Percentiles rank a stretch among this genome's conserved stretches.
Conservation (phyloP, 2,888 invertebrate species). For the Anodontia alba region DNA sequence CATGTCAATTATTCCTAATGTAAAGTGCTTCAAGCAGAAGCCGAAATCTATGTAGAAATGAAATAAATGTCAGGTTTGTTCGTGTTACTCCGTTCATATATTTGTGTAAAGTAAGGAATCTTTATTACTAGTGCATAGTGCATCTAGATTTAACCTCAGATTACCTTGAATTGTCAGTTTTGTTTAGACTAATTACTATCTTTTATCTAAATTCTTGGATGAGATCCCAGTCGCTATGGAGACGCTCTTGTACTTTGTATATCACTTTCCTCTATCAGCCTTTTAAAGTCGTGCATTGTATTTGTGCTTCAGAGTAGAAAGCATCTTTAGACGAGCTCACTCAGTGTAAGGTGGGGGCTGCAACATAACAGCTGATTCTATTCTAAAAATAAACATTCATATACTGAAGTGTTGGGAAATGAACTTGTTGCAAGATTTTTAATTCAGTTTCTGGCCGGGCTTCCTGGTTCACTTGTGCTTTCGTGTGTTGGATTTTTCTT, state of each 20-base stretch:
- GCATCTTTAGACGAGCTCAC: not conserved
- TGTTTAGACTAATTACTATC: constrained; percentile 9
- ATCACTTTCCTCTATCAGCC: constrained; percentile 8
- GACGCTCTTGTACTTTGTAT: not conserved
- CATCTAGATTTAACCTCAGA: not conserved
- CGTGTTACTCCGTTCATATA: no score
- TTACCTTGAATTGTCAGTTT: constrained; percentile 14
- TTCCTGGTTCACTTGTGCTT: constrained; percentile 6
- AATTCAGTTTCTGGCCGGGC: not conserved
- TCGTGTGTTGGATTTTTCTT: constrained; percentile 17
- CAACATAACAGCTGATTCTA: not conserved
- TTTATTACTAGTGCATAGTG: not conserved
- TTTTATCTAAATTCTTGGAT: constrained; percentile 17
- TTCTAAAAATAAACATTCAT: not conserved
- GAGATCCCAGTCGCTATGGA: constrained; percentile 6
- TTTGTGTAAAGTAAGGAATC: not conserved
- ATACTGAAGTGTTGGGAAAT: not conserved
- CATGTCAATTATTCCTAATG: not conserved
- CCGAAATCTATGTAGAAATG: not conserved
- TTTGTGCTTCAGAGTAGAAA: not conserved
- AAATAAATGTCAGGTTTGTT: constrained; percentile 1
- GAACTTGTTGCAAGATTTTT: not conserved
- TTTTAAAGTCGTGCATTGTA: constrained; percentile 10
- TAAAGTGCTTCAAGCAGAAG: not conserved
- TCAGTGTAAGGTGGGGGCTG: not conserved